Percentiles rank a stretch among this genome's conserved stretches.
Conservation (phyloP, 2,797 vertebrate genomes). For the Bucorvus abyssinicus region DNA sequence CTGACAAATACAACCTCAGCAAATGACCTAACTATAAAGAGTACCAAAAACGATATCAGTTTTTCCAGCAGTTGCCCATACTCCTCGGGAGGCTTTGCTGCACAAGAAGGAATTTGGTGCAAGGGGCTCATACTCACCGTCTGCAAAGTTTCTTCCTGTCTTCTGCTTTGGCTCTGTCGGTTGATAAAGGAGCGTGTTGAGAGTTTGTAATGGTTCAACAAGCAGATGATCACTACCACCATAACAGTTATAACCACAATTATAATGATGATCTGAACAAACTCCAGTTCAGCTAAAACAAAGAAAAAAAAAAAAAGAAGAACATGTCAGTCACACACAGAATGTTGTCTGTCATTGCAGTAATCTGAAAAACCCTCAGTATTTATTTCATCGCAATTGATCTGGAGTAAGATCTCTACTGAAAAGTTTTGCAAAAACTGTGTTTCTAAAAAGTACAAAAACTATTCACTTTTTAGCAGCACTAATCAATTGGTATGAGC, state of each 20-base stretch:
- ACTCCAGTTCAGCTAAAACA: conserved; percentile 86
- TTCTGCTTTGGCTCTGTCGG: conserved; percentile 86
- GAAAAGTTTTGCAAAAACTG: not conserved
- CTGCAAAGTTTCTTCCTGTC: conserved; percentile 86
- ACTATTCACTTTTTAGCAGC: not conserved
- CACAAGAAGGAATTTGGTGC: not conserved
- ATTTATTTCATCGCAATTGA: not conserved
- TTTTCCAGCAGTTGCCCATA: not conserved
- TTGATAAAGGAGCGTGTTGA: conserved; percentile 91
- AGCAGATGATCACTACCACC: conserved; percentile 92
- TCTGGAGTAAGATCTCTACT: not conserved
- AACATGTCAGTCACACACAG: not conserved
- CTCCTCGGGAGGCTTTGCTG: not conserved
- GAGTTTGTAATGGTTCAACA: conserved; percentile 93
- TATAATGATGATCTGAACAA: conserved; percentile 92
- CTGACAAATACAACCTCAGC: not conserved
- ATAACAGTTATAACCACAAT: conserved; percentile 94
- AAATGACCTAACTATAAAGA: not conserved
- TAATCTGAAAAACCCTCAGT: not conserved
- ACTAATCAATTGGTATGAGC: rapidly evolving
- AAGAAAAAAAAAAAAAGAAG: not conserved
- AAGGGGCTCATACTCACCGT: conserved; percentile 77
- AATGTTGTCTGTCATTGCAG: not conserved
- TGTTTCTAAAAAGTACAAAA: not conserved
- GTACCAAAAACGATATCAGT: not conserved